These are phyloP conservation scores for Alectura lathami DNA, from an alignment of 2,113 vertebrate species.

Conservation along the genomic window DNA sequence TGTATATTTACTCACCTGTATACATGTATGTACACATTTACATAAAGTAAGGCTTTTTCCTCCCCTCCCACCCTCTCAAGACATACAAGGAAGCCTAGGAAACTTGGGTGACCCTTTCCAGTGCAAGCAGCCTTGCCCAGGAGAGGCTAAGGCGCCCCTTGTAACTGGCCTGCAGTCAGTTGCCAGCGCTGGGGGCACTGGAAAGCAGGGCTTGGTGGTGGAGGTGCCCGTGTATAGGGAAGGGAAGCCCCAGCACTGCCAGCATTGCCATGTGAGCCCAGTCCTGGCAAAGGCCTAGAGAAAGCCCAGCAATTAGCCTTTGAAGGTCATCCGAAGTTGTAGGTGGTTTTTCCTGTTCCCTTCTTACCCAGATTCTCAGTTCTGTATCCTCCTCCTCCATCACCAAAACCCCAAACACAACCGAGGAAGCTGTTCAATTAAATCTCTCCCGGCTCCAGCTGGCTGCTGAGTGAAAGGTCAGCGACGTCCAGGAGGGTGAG, in stretches of 20 bases:
- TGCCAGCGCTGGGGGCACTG: neutral
- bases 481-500: slow-evolving; percentile 85
- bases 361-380: neutral
- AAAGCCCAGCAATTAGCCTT: slow-evolving; percentile 89
- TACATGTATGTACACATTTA: neutral
- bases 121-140: slow-evolving; percentile 39
- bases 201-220: slow-evolving; percentile 67
- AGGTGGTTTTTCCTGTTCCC: neutral
- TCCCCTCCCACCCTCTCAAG: neutral
- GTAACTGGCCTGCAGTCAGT: slow-evolving; percentile 69
- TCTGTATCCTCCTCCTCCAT: slow-evolving; percentile 62
- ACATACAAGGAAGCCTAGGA: slow-evolving; percentile 59
- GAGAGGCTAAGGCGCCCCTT: slow-evolving; percentile 36
- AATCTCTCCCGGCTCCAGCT: slow-evolving; percentile 91
- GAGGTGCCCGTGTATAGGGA: neutral
- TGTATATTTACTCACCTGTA: neutral
- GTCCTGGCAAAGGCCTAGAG: slow-evolving; percentile 79
- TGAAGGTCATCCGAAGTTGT: slow-evolving; percentile 86
- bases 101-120: slow-evolving; percentile 66
- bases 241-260: slow-evolving; percentile 6
- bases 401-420: slow-evolving; percentile 89
- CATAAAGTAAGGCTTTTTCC: neutral
- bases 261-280: slow-evolving; percentile 57
- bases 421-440: slow-evolving; percentile 95
- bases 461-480: slow-evolving; percentile 98